Percentiles rank a stretch among this genome's conserved stretches.
These are phyloP conservation scores for Trogon melanurus DNA, from an alignment of 2,113 vertebrate species.

Conservation along the genomic window DNA sequence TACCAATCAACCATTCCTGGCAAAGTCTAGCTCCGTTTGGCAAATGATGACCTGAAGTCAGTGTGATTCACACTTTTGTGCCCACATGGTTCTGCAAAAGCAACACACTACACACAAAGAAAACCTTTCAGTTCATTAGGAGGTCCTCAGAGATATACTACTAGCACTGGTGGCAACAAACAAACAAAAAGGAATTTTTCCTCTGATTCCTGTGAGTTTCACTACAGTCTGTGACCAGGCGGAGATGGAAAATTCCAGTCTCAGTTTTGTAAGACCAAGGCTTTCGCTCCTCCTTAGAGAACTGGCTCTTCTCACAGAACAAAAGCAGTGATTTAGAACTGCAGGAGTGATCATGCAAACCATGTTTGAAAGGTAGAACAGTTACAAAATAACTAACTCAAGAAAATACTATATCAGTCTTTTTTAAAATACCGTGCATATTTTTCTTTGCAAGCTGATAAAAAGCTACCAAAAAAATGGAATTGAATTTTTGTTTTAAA, in stretches of 20 bases:
- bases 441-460: not conserved
- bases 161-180: not conserved
- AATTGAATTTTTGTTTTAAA: not conserved
- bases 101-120: not conserved
- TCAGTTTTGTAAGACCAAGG: not conserved
- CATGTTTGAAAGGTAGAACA: not conserved
- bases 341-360: not conserved
- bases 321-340: not conserved
- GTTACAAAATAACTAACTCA: not conserved
- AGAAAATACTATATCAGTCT: not conserved
- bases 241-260: not conserved
- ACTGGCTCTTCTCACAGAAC: not conserved
- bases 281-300: not conserved
- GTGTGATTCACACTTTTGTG: not conserved
- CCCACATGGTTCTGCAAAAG: not conserved
- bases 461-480: accelerated
- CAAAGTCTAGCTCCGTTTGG: not conserved
- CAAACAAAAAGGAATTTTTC: not conserved
- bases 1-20: not conserved
- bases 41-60: not conserved
- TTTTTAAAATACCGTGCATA: not conserved
- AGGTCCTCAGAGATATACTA: not conserved
- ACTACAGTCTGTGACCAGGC: not conserved
- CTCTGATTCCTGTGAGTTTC: not conserved
- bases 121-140: not conserved